Percentiles rank a stretch among this genome's conserved stretches.
These are phyloP conservation scores for Tragopan temminckii DNA, from an alignment of 2,797 vertebrate genomes.

Conservation along the genomic window DNA sequence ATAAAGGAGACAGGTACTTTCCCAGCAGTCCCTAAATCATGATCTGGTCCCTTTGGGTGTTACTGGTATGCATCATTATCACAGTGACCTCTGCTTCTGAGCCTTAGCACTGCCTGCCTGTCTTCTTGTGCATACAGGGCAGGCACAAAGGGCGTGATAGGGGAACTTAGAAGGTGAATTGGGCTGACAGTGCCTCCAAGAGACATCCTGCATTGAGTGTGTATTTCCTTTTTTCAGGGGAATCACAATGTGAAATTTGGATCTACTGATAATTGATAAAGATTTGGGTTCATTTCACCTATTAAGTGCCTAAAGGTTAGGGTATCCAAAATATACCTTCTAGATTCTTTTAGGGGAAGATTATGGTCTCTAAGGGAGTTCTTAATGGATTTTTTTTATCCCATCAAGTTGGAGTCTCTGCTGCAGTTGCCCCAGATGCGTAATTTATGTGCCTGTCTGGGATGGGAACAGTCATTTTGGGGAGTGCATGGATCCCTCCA, in stretches of 20 bases:
- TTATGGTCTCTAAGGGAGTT: not conserved
- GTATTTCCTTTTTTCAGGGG: not conserved
- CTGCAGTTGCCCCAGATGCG: not conserved
- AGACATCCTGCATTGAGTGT: not conserved
- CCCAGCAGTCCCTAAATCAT: not conserved
- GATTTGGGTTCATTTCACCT: not conserved
- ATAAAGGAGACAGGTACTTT: not conserved
- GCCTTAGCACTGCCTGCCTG: not conserved
- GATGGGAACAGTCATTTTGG: not conserved
- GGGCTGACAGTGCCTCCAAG: not conserved
- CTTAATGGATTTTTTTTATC: not conserved
- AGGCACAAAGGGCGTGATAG: not conserved
- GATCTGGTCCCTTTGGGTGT: not conserved
- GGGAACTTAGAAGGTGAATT: not conserved
- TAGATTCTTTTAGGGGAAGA: not conserved
- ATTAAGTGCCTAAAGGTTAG: not conserved
- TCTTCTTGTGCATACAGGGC: rapidly evolving
- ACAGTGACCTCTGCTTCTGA: not conserved
- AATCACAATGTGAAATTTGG: not conserved
- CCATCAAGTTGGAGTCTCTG: not conserved
- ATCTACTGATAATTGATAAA: not conserved
- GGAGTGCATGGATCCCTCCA: not conserved
- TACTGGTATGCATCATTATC: not conserved
- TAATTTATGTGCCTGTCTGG: not conserved
- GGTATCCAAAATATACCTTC: not conserved